A percentile compares a stretch with the other conserved stretches of the same genome.
phyloP scores from a whole-genome alignment of 2,113 vertebrate species.

The Xenopus laevis region DNA sequence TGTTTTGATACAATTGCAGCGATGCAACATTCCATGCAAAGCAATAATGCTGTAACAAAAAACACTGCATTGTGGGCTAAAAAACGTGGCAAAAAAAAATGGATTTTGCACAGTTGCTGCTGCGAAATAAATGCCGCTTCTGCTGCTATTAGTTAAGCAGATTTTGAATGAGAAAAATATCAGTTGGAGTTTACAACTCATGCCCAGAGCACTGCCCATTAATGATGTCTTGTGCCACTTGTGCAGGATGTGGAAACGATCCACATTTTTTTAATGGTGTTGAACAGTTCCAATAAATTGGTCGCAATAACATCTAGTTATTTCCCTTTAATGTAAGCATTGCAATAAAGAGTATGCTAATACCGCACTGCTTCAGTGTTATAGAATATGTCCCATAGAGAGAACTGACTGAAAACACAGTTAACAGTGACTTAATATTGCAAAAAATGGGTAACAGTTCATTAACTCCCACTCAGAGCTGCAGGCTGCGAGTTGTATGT shows the following conservation, averaged over 20 bases:
- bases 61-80: no score
- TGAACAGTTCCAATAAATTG: background rate
- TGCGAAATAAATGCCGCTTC: no score
- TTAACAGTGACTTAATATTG: conserved; percentile 40
- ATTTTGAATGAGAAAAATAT: no score
- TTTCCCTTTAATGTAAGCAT: conserved; percentile 1
- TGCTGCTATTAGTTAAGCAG: no score
- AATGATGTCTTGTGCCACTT: background rate
- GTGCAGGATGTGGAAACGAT: no score
- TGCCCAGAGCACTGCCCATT: background rate
- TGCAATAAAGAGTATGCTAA: background rate
- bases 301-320: background rate
- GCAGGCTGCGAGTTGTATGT: conserved; percentile 30
- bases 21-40: no score
- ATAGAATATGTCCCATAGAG: conserved; percentile 35
- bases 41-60: no score
- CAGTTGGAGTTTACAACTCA: no score
- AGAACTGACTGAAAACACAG: conserved; percentile 30
- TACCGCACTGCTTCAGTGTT: conserved; percentile 12
- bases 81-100: no score
- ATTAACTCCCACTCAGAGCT: conserved; percentile 36
- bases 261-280: background rate
- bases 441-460: conserved; percentile 40
- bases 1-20: no score
- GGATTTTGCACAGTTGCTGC: no score